Percentiles rank a stretch among this genome's conserved stretches.
These are phyloP conservation scores for Callimorpha dominula DNA, from an alignment of 2,888 invertebrate genomes.

Conservation along the genomic window DNA sequence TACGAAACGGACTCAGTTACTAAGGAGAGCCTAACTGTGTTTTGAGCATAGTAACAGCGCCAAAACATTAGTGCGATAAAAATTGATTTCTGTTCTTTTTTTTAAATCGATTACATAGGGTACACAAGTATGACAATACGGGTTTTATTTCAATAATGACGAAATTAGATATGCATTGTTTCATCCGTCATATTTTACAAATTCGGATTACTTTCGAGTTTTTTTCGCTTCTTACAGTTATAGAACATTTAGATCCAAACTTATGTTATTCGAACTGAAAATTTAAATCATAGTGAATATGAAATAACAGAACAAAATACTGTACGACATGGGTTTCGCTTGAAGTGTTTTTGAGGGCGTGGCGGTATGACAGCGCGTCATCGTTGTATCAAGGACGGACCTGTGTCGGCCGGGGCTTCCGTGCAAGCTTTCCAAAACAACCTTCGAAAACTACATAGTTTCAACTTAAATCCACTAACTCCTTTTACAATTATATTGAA, in stretches of 20 bases:
- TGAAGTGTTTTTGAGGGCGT: conserved; percentile 36
- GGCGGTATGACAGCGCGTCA: conserved; percentile 39
- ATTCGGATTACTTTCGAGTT: not conserved
- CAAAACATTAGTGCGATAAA: conserved; percentile 25
- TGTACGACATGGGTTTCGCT: conserved; percentile 5
- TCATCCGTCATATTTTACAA: not conserved
- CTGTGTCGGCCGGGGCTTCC: conserved; percentile 30
- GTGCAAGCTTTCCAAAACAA: conserved; percentile 33
- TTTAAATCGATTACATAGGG: conserved; percentile 11
- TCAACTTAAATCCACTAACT: not conserved
- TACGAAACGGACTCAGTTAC: conserved; percentile 26
- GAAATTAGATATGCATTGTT: conserved; percentile 12
- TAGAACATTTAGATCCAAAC: not conserved
- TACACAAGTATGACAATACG: conserved; percentile 17
- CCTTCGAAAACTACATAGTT: conserved; percentile 22
- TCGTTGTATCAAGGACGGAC: conserved; percentile 40
- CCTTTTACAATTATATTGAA: not conserved
- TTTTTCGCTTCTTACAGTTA: not conserved
- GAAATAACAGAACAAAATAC: not conserved
- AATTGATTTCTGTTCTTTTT: conserved; percentile 9
- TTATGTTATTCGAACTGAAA: not conserved
- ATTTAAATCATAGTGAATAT: not conserved
- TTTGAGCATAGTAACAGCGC: conserved; percentile 22
- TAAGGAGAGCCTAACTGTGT: conserved; percentile 27
- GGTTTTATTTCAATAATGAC: conserved; percentile 19